Base-by-base conservation (phyloP, 2,888 invertebrate genomes). In the Drosophila recens region DNA sequence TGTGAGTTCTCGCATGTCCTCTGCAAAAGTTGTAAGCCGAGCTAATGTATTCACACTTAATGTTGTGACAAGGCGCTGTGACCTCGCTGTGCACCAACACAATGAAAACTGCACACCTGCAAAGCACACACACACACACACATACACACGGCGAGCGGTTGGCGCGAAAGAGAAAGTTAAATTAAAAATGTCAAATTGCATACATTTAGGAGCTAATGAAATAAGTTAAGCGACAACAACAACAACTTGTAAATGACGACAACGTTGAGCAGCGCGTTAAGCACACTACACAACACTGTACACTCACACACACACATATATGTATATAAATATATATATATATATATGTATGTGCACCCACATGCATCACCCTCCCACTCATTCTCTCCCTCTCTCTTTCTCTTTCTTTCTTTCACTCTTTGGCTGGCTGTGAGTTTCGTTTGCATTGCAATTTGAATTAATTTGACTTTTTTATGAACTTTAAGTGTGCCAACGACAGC, bases 181-280 rank as follows among this genome's bases (percentile, higher is more conserved):
- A 88, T 90, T 90, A 87, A 81, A 87, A 89, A 89, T 87, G 78
- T 89, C 87, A 89, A 88, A 87, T 89, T 87, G 87, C 89, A 87
- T 89, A 81, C 89, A 87, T 87, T 88, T 81, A 87, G 84, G 75
- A 82, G 89, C 89, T 87, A 90, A 90, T 90, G 84, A 87, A 87
- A 87, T 87, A 87, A 89, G 87, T 90, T 89, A 75, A 78, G 81
- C 69, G 72, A 79, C 87, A 87, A 67, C 72, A 84, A 69, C 65
- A 72, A 70, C 57, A 70, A 48, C 52, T 63, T 48, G 43, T 30
- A 34, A 20, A 58, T 45, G 54, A 65, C 49, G 67, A 23, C 67
- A 51, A 64, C 61, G 62, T 66, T 70, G 74, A 80, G 79, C 71
- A 75, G 66, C 70, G 72, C 70, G 67, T 77, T 82, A 75, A 72